Percentiles rank a stretch among this genome's conserved stretches.
Conservation (phyloP, 1,140 invertebrate species). For the Temnothorax nylanderi region DNA sequence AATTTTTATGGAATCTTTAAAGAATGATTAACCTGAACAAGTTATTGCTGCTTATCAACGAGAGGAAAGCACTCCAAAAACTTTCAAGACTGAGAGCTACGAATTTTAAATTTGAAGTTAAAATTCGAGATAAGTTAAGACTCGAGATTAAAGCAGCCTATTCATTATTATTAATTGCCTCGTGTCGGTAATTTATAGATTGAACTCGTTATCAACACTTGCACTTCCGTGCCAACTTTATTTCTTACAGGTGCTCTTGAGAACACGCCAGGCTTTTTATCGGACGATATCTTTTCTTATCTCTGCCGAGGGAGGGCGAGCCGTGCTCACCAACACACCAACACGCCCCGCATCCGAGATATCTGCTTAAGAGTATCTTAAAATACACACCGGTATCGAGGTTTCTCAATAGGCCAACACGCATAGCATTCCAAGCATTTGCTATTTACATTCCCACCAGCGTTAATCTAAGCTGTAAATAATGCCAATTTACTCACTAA, state of each 20-base stretch:
- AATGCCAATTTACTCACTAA: background rate
- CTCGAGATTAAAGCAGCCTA: background rate
- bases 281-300: slow-evolving; percentile 23
- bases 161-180: slow-evolving; percentile 3
- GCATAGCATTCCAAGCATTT: background rate
- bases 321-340: background rate
- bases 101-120: background rate
- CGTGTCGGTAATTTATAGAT: background rate
- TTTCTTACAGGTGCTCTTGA: slow-evolving; percentile 23
- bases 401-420: background rate
- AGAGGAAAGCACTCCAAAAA: background rate
- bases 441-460: background rate
- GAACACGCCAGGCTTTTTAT: slow-evolving; percentile 24
- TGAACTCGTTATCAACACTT: background rate
- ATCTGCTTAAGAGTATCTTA: slow-evolving; percentile 26
- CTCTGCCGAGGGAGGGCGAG: background rate
- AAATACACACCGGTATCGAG: slow-evolving; percentile 27
- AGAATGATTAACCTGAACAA: background rate
- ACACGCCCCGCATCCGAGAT: background rate
- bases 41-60: background rate
- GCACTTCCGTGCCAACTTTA: slow-evolving; percentile 1
- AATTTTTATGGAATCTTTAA: background rate
- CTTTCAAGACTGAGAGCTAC: background rate
- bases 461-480: background rate
- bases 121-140: background rate